Evolutionary conservation across 2,113 vertebrate genomes (phyloP).

Genomic region (Tupaia chinensis): DNA sequence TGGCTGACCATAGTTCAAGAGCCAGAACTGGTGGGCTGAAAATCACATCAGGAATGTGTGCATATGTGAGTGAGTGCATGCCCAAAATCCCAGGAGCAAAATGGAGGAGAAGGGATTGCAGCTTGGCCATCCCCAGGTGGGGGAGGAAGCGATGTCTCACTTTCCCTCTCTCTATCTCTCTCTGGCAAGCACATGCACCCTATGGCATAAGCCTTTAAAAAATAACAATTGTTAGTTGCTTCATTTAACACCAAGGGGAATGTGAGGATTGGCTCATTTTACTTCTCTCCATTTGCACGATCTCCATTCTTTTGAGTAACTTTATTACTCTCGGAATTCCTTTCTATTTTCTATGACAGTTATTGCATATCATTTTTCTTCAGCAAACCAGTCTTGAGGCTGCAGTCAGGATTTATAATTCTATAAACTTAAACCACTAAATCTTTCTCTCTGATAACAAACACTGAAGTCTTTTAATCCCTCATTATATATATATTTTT

Average conservation of each 20-base stretch:
- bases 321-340: background rate
- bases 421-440: background rate
- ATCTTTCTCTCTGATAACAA: background rate
- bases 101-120: too few relatives aligned
- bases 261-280: background rate
- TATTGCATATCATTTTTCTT: background rate
- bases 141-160: too few relatives aligned
- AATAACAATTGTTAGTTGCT: background rate
- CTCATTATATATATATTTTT: background rate
- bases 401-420: background rate
- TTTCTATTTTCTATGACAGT: background rate
- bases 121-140: too few relatives aligned
- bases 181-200: too few relatives aligned
- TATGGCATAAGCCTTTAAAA: background rate
- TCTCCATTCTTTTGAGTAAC: background rate
- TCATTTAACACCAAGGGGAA: background rate
- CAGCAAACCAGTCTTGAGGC: background rate
- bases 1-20: too few relatives aligned
- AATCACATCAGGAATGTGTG: too few relatives aligned
- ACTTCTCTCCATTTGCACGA: background rate
- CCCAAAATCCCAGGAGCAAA: too few relatives aligned
- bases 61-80: too few relatives aligned
- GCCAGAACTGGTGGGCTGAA: too few relatives aligned
- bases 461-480: background rate
- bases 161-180: too few relatives aligned